phyloP scores from a whole-genome alignment of 2,113 vertebrate species.

The Cavia porcellus region DNA sequence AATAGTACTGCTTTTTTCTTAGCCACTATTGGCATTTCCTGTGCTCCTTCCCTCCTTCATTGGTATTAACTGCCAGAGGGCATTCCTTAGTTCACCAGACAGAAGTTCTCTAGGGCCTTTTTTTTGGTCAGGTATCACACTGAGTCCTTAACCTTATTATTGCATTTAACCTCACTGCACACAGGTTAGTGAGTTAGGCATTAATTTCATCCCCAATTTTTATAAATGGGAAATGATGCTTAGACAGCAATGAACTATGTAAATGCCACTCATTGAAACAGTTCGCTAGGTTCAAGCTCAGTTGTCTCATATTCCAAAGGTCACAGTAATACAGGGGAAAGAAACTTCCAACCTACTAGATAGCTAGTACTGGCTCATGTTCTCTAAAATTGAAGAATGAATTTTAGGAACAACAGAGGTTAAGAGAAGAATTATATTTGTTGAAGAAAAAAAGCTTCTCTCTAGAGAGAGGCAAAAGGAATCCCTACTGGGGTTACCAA shows the following conservation, averaged over 20 bases:
- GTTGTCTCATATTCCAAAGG: background rate
- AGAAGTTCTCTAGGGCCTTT: background rate
- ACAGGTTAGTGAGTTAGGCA: background rate
- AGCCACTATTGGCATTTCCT: background rate
- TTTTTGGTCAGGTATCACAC: background rate
- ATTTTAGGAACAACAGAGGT: too few species aligned
- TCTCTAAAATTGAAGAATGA: too few species aligned
- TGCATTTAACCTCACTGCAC: background rate
- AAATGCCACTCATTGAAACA: background rate
- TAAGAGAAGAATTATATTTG: too few species aligned
- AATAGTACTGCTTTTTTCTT: background rate
- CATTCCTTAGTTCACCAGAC: background rate
- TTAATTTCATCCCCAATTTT: background rate
- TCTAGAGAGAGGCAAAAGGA: too few species aligned
- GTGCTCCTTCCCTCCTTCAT: background rate
- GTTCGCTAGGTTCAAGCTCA: background rate
- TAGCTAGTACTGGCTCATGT: too few species aligned
- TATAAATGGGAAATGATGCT: background rate
- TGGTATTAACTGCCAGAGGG: background rate
- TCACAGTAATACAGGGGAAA: background rate
- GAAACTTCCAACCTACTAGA: too few species aligned
- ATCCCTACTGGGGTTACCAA: too few species aligned
- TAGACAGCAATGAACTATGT: too few species aligned
- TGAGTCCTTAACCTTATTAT: slow-evolving; percentile 15
- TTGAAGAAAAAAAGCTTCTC: too few species aligned